Percentiles rank a stretch among this genome's conserved stretches.
Evolutionary conservation across 1,140 invertebrate genomes (phyloP).

Genomic region (Achatina immaculata): DNA sequence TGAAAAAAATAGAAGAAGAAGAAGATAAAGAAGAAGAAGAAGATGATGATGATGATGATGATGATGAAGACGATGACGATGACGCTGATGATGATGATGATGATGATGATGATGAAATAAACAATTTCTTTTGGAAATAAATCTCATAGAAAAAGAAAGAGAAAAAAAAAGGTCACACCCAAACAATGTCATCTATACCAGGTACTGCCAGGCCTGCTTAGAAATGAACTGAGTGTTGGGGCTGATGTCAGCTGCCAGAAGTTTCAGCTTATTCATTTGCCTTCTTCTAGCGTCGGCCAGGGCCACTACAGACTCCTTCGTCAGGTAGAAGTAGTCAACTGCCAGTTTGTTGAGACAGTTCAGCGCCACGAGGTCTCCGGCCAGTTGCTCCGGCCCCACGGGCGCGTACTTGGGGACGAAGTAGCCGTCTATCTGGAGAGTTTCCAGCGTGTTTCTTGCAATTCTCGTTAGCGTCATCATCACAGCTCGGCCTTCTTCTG

Average conservation of each 20-base stretch:
- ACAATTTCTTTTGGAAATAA: no score
- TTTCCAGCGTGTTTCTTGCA: background rate
- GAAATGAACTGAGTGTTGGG: background rate
- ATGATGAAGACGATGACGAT: no score
- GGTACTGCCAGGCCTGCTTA: background rate
- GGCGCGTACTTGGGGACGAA: background rate
- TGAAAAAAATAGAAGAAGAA: no score
- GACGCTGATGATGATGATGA: no score
- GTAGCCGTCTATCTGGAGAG: constrained; percentile 12
- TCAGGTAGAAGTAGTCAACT: constrained; percentile 16
- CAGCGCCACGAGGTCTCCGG: background rate
- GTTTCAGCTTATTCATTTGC: background rate
- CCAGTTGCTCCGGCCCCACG: background rate
- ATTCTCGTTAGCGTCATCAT: background rate
- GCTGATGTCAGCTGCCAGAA: background rate
- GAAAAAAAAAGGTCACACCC: no score
- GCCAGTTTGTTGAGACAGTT: constrained; percentile 6
- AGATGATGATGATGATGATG: no score
- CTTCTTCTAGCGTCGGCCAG: background rate
- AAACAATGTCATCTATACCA: background rate
- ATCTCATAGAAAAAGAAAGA: no score
- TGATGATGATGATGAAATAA: no score
- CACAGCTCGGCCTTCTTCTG: background rate
- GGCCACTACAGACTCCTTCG: background rate
- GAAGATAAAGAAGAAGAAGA: background rate